Conservation (phyloP, 1,140 invertebrate genomes). For the Sycophila sp. region DNA sequence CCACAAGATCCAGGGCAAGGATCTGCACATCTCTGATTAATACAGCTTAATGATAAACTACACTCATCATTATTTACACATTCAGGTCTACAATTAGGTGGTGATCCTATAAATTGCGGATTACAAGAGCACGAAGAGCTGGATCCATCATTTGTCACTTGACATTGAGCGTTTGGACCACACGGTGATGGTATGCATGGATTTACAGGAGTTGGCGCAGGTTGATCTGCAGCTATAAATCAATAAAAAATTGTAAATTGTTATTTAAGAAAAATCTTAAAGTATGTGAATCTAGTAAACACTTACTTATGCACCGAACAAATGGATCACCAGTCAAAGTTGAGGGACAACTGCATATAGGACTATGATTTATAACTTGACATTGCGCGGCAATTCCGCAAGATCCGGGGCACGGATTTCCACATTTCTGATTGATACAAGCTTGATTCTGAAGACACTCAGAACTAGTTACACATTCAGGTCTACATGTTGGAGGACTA, state of each 20-base stretch:
- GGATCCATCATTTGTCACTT: slow-evolving; percentile 68
- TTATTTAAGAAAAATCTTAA: slow-evolving; percentile 57
- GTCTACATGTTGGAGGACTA: slow-evolving; percentile 65
- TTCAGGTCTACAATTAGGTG: slow-evolving; percentile 68
- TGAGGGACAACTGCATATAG: slow-evolving; percentile 77
- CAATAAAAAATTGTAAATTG: slow-evolving; percentile 62
- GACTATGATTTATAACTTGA: slow-evolving; percentile 80
- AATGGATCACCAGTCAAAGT: slow-evolving; percentile 80
- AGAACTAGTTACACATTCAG: slow-evolving; percentile 64
- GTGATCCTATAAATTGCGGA: slow-evolving; percentile 61
- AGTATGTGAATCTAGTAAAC: no score
- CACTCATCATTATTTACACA: slow-evolving; percentile 70
- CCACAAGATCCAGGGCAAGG: slow-evolving; percentile 70
- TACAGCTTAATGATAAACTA: slow-evolving; percentile 66
- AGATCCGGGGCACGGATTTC: slow-evolving; percentile 65
- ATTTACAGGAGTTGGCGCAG: slow-evolving; percentile 55
- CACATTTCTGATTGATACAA: slow-evolving; percentile 67
- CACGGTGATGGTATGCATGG: slow-evolving; percentile 79
- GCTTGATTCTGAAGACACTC: slow-evolving; percentile 63
- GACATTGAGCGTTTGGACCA: slow-evolving; percentile 76
- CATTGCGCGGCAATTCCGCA: slow-evolving; percentile 71
- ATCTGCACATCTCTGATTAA: slow-evolving; percentile 69
- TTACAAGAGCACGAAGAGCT: slow-evolving; percentile 69
- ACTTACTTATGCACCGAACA: slow-evolving; percentile 59
- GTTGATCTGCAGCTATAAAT: slow-evolving; percentile 59